These are phyloP conservation scores for Drosophila bipectinata DNA, from an alignment of 1,140 invertebrate genomes.

Conservation along the genomic window DNA sequence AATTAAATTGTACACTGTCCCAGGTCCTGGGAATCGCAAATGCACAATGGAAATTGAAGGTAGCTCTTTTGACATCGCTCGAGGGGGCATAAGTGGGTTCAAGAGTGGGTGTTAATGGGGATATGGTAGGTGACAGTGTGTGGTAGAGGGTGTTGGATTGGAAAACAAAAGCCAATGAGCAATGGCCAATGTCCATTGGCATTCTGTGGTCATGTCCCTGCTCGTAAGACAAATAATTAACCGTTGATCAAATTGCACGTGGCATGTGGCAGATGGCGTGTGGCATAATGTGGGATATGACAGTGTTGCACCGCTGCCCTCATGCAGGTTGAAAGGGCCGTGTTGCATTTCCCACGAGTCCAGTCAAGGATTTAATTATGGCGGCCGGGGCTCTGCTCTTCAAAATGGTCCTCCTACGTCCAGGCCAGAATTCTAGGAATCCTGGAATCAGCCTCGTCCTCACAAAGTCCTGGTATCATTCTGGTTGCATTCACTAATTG, in stretches of 20 bases:
- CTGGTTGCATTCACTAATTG: slow-evolving; percentile 1
- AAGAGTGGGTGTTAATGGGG: background rate
- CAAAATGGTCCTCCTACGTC: too few relatives aligned
- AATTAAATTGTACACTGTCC: slow-evolving; percentile 1
- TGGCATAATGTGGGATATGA: background rate
- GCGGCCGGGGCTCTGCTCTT: background rate
- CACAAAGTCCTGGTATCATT: background rate
- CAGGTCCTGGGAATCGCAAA: background rate
- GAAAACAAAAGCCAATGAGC: background rate
- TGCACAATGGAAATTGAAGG: slow-evolving; percentile 5
- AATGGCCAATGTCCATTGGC: background rate
- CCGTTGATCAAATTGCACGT: slow-evolving; percentile 4
- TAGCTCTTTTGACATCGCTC: background rate
- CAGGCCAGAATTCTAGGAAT: background rate
- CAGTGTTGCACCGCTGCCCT: background rate
- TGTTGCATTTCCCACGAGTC: slow-evolving; percentile 1
- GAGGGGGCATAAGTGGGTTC: too few relatives aligned
- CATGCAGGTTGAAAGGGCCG: background rate
- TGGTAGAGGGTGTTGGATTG: too few relatives aligned
- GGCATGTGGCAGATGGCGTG: background rate
- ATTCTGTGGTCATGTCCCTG: background rate
- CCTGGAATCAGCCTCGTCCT: background rate
- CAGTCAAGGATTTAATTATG: slow-evolving; percentile 4
- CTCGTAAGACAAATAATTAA: slow-evolving; percentile 6
- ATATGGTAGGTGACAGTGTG: too few relatives aligned